Conservation (phyloP, 2,113 vertebrate genomes). For the Dipodomys ordii region DNA sequence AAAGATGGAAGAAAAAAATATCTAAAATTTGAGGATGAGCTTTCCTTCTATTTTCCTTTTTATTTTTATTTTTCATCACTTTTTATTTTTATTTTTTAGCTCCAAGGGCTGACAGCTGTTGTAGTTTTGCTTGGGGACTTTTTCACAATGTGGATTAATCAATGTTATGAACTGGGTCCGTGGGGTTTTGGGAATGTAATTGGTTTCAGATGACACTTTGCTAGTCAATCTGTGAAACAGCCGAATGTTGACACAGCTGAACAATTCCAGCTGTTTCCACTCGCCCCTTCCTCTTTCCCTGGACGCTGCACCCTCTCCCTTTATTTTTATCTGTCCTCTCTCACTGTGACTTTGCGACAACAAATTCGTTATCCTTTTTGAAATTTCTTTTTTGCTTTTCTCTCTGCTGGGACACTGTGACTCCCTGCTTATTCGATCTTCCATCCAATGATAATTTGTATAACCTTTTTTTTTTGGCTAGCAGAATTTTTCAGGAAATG, state of each 20-base stretch:
- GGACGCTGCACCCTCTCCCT: constrained; percentile 80
- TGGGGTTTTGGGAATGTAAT: constrained; percentile 91
- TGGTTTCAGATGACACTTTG: constrained; percentile 92
- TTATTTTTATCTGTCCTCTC: constrained; percentile 75
- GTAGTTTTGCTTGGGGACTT: constrained; percentile 89
- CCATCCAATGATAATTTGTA: constrained; percentile 51
- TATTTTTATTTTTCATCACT: too few species aligned
- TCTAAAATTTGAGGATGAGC: constrained; percentile 61
- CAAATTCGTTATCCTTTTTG: constrained; percentile 69
- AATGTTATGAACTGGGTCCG: constrained; percentile 91
- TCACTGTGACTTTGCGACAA: constrained; percentile 82
- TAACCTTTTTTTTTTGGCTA: constrained; percentile 57
- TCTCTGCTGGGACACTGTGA: constrained; percentile 6
- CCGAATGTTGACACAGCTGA: constrained; percentile 89
- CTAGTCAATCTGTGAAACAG: constrained; percentile 89
- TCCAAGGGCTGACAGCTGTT: constrained; percentile 88
- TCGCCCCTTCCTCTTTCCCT: constrained; percentile 86
- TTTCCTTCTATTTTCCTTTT: not conserved
- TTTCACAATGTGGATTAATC: constrained; percentile 92
- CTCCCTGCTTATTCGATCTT: constrained; percentile 43
- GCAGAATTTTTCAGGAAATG: constrained; percentile 35
- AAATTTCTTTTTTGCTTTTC: constrained; percentile 73
- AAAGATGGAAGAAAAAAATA: not conserved
- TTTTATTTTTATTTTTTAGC: constrained; percentile 80
- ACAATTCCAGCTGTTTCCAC: constrained; percentile 89